Evolutionary conservation across 2,113 vertebrate species (phyloP).

Genomic region (Neolamprologus modestus): DNA sequence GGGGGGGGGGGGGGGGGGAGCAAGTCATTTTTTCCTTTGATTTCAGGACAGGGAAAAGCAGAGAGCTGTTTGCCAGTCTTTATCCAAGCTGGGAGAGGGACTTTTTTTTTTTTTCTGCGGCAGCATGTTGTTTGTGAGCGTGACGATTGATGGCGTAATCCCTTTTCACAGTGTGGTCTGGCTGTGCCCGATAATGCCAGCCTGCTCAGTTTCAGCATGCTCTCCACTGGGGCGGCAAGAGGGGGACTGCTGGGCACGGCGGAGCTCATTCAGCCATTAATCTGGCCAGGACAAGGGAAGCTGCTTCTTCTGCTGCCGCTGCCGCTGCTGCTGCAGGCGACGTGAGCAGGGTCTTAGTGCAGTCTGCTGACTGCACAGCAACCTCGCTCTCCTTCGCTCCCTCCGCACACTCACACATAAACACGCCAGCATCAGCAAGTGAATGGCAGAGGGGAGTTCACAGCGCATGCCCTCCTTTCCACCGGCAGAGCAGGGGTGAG

Average conservation of each 20-base stretch:
- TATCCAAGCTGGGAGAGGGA: slow-evolving; percentile 50
- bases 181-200: slow-evolving; percentile 72
- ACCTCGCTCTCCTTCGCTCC: slow-evolving; percentile 12
- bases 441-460: slow-evolving; percentile 45
- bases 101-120: slow-evolving; percentile 46
- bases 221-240: slow-evolving; percentile 57
- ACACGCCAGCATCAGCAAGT: slow-evolving; percentile 28
- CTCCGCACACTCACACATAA: slow-evolving; percentile 19
- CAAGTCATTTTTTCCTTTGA: slow-evolving; percentile 46
- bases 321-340: slow-evolving; percentile 53
- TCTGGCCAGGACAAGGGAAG: slow-evolving; percentile 63
- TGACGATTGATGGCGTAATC: slow-evolving; percentile 72
- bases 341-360: slow-evolving; percentile 56
- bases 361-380: slow-evolving; percentile 65
- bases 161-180: slow-evolving; percentile 72
- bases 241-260: slow-evolving; percentile 59
- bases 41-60: slow-evolving; percentile 37
- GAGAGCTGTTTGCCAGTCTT: slow-evolving; percentile 50
- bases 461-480: slow-evolving; percentile 28
- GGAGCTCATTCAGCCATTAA: slow-evolving; percentile 67
- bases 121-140: slow-evolving; percentile 63
- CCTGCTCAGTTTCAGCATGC: slow-evolving; percentile 63
- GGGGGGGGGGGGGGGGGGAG: background rate
- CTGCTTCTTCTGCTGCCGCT: slow-evolving; percentile 53
- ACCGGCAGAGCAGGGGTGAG: slow-evolving; percentile 13